Evolutionary conservation across 2,888 invertebrate species (phyloP), one percentile per base, ranked within the genome.

Genomic region (Aspidiotus destructor): DNA sequence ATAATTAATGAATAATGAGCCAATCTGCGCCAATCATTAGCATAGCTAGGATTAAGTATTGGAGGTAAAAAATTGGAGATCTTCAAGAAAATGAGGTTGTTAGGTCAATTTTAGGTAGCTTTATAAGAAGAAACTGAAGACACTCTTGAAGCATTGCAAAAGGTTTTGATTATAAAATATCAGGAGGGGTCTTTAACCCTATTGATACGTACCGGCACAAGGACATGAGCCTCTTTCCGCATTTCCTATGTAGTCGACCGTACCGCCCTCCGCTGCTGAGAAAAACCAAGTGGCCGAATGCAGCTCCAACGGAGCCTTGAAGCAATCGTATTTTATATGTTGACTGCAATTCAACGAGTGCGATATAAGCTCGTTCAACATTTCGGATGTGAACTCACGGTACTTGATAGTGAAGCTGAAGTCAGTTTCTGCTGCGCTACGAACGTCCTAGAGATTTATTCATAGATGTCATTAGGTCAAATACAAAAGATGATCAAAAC

Each of bases 271-370:
- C 6, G 86, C 85, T 0, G 92, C 92, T 7, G 90, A 89, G 68
- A 86, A 83, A 75, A 93, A 92, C 92, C 92, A 92, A 0, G 92
- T 91, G 2, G 89, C 87, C 70, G 91, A 90, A 75, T 92, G 91
- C 10, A 92, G 78, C 71, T 91, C 91, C 71, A 94, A 77, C 1
- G 92, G 92, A 1, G 92, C 92, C 79, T 88, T 88, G 75, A 88
- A 88, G 74, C 93, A 94, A 74, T 93, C 92, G 75, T 92, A 94
- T 75, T 89, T 90, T 70, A 93, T 88, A 75, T 89, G 87, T 76
- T 93, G 93, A 69, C 89, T 88, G 74, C 93, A 94, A 76, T 89
- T 89, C 61, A 92, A 80, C 0, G 92, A 92, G 77, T 93, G 92
- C 0, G 90, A 89, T 69, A 93, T 89, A 70, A 93, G 79, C 74